Evolutionary conservation across 2,113 vertebrate genomes (phyloP).

Genomic region (Pachypanchax playfairii): DNA sequence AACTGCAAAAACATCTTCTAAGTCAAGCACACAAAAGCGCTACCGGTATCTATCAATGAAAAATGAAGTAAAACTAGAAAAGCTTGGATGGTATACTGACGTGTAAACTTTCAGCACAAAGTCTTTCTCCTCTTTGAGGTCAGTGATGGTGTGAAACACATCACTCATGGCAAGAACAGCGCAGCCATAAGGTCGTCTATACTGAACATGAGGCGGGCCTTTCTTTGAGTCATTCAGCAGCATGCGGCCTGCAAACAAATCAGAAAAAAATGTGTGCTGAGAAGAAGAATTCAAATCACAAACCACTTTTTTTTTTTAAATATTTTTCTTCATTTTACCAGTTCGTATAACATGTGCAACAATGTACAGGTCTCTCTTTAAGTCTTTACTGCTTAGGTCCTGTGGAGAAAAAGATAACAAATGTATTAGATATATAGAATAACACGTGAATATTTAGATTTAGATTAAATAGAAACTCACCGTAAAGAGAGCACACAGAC

Average conservation of each 20-base stretch:
- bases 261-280: background rate
- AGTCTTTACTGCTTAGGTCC: constrained; percentile 97
- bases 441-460: background rate
- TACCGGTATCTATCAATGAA: background rate
- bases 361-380: constrained; percentile 96
- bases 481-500: constrained; percentile 94
- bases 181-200: constrained; percentile 92
- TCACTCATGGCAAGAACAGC: constrained; percentile 92
- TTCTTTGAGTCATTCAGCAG: constrained; percentile 95
- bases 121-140: constrained; percentile 96
- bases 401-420: constrained; percentile 54
- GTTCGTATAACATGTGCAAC: constrained; percentile 94
- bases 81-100: constrained; percentile 78
- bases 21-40: background rate
- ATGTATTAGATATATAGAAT: too few relatives aligned
- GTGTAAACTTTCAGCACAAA: constrained; percentile 98
- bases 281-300: background rate
- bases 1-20: background rate
- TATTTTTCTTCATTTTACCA: constrained; percentile 79
- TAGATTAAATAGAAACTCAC: constrained; percentile 64
- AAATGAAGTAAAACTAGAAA: background rate
- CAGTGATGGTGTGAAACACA: constrained; percentile 90
- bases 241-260: constrained; percentile 87
- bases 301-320: background rate
- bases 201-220: constrained; percentile 90